A percentile compares a stretch with the other conserved stretches of the same genome.
Conservation (phyloP, 2,113 vertebrate genomes). For the Campylomormyrus tamandua region DNA sequence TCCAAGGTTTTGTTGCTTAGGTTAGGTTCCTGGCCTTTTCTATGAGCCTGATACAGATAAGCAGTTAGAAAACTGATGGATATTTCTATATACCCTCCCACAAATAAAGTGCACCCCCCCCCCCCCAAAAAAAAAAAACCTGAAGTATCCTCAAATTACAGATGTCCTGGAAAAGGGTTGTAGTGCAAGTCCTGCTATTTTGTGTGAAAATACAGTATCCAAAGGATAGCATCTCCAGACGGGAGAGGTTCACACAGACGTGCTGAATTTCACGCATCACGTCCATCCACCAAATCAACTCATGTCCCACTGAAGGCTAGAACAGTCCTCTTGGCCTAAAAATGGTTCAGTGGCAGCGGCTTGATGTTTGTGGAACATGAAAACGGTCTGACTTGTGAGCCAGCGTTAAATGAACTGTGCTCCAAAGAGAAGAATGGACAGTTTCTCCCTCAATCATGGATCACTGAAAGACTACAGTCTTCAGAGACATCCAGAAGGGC, state of each 20-base stretch:
- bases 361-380: not conserved
- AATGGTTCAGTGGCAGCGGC: not conserved
- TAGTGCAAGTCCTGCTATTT: constrained; percentile 1
- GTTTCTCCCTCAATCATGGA: not conserved
- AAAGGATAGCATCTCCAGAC: not conserved
- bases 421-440: not conserved
- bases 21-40: not conserved
- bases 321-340: not conserved
- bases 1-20: not conserved
- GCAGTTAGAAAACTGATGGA: not conserved
- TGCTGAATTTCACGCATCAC: constrained; percentile 12
- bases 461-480: not conserved
- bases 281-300: not conserved
- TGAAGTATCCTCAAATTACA: not conserved
- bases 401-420: not conserved
- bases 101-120: not conserved
- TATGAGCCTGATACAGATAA: not conserved
- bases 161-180: not conserved
- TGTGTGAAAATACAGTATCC: constrained; percentile 1
- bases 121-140: not conserved
- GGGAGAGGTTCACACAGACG: not conserved
- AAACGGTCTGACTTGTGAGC: not conserved
- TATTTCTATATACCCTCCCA: not conserved
- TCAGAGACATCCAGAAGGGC: not conserved
- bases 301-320: not conserved